Evolutionary conservation across 64 coral and sea anemone genomes (phyloP), one percentile per base, ranked within the genome.

Genomic region (Pachyseris speciosa): DNA sequence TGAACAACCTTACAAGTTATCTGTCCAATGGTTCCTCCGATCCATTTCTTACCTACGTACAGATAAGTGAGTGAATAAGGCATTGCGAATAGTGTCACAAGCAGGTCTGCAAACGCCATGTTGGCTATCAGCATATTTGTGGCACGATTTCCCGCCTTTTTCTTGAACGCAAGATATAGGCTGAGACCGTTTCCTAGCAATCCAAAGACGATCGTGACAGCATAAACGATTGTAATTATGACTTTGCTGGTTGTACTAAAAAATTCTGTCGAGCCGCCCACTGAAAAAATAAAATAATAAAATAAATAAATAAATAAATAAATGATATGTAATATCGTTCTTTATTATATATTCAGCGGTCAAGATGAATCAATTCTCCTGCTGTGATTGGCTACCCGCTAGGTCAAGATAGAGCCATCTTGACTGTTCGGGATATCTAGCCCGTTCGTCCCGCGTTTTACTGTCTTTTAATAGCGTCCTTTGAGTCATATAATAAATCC

Each of bases 61-160:
- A 88, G 60, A 19, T 58, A 93, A 24, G 26, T 31, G 3, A 88
- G 22, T 3, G 51, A 5, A 29, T 60, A 37, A 0, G 91, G 84
- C 84, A 93, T 88, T 10, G 74, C 64, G 17, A 60, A 71, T 10
- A 88, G 5, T 19, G 69, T 88, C 2, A 71, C 74, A 9, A 93
- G 58, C n/a, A 93, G 26, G 73, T 93, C 91, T 28, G 91, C 91
- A 36, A 66, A 37, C 9, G 91, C 91, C 64, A 93, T 86, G 73
- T 93, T 93, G 6, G 59, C 32, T 10, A 93, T 81, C 13, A 93
- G 49, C 22, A 87, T 69, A 26, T 79, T 76, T 29, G 86, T 67
- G 6, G 67, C 50, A 13, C 77, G 58, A 27, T 93, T 93, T 39
- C 48, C 60, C 6, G 72, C 43, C 86, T 74, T 53, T 78, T 29